Evolutionary conservation across 2,797 vertebrate genomes (phyloP), one percentile per base, ranked within the genome.

Genomic region (Urosaurus nigricauda): DNA sequence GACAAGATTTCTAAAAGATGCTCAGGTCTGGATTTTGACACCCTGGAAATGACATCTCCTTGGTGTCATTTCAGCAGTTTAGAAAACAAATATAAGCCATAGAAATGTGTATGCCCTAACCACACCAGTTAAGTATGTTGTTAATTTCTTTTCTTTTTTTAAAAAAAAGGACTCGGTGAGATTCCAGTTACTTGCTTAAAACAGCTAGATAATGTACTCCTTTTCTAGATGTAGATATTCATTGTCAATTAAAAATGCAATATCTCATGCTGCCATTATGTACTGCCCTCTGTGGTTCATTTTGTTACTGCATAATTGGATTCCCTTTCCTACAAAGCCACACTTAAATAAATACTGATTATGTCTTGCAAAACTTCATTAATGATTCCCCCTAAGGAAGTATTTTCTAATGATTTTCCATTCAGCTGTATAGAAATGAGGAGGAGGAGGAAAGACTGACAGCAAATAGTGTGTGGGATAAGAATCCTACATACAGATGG

Each of bases 401-500:
- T 68, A 37, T 65, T 63, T 88, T 84, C 60, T 51, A 84, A 47
- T 11, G 35, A 40, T 80, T 85, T 89, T 53, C 47, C 37, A 78
- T 89, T 90, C 71, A 91, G 88, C 90, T 87, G 85, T 40, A 68
- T 58, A 90, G 84, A 89, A 93, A 92, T 90, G 40, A 60, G 19
- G 37, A 47, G 65, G 92, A 89, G 21, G 92, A 89, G 21, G 35
- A 75, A 85, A 88, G 60, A 21, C 47, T 32, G 32, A 24, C 80
- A 75, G 63, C 89, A 78, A 92, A 91, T n/a, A 0, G 83, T 35
- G 17, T 47, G 5, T 92, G 90, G 92, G 81, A 80, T 83, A 91
- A 93, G 92, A 93, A 78, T 90, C 88, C 90, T 92, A 91, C 90
- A 95, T 91, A 89, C 79, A 86, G 78, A 87, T 79, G 63, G 90